Base-by-base conservation (phyloP, 2,113 vertebrate species). In the Plotosus lineatus region DNA sequence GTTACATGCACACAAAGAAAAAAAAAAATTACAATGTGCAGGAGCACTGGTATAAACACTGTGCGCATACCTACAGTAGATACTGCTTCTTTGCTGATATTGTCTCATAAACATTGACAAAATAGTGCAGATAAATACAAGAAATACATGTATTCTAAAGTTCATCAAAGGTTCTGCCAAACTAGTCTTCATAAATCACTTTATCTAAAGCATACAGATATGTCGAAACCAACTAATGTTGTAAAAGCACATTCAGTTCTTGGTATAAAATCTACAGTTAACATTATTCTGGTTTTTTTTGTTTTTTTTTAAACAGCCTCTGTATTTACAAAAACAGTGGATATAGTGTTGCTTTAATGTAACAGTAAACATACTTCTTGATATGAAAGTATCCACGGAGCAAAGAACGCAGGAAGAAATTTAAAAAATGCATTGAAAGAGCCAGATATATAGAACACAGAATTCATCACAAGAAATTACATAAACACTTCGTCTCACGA, bases 221-320 rank as follows among this genome's bases (percentile, higher is more conserved):
- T 85, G 75, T 90, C 82, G n/a, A 84, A 91, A 90, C 87, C 28
- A 21, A 89, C 88, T 89, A 92, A 19, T 77, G 88, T 90, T 90
- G 83, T 92, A 92, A 92, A 93, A 92, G 90, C 91, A 93, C 92
- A 94, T 93, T 94, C 91, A 93, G 82, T 87, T 91, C 12, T 71
- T 90, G 58, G 91, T 94, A 93, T 91, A 93, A 93, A 94, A 93
- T 90, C 85, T 87, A 87, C 88, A 82, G 83, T 86, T 84, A 69
- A 87, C 79, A 55, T 84, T 79, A 73, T 31, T 86, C n/a, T n/a
- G n/a, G n/a, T n/a, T n/a, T n/a, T n/a, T n/a, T n/a, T n/a, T n/a
- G n/a, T 79, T 42, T 84, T 84, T 87, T 89, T 88, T 79, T 55
- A 89, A 88, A 88, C 82, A 81, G 58, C 86, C 80, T 88, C 79